Evolutionary conservation across 2,797 vertebrate genomes (phyloP).

Genomic region (Semaprochilodus insignis): DNA sequence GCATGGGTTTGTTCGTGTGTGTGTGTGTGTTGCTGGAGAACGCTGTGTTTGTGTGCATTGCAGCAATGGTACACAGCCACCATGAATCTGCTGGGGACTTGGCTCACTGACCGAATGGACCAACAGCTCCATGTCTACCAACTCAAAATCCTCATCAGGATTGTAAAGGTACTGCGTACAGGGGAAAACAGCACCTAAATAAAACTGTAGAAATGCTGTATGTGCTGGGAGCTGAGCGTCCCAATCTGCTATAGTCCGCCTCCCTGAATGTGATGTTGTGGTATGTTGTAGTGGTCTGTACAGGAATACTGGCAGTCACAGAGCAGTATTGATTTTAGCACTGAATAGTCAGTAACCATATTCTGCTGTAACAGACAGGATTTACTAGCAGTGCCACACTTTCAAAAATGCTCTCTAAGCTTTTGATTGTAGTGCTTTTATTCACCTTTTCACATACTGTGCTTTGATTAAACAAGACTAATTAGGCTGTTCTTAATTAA

Average conservation of each 20-base stretch:
- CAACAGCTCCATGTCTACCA: conserved; percentile 99
- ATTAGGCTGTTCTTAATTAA: no score
- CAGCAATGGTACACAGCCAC: conserved; percentile 99
- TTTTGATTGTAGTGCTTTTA: no score
- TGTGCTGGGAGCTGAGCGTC: neutral
- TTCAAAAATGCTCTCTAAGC: no score
- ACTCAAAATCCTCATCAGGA: conserved; percentile 99
- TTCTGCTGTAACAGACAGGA: no score
- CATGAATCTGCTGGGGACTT: conserved; percentile 97
- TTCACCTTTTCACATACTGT: no score
- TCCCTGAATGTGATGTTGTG: neutral
- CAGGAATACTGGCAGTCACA: neutral
- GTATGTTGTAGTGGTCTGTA: neutral
- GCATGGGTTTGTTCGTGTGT: conserved; percentile 61
- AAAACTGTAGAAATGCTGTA: neutral
- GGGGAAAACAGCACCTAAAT: conserved; percentile 15
- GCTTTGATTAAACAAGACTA: no score
- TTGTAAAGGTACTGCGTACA: conserved; percentile 89
- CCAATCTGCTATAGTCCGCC: neutral
- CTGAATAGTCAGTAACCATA: no score
- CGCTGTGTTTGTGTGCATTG: conserved; percentile 90
- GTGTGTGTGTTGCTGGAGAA: conserved; percentile 86
- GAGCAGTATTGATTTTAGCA: neutral
- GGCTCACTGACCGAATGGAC: conserved; percentile 99
- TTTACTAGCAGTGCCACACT: no score